phyloP scores from a whole-genome alignment of 2,113 vertebrate genomes.

The Cygnus atratus region DNA sequence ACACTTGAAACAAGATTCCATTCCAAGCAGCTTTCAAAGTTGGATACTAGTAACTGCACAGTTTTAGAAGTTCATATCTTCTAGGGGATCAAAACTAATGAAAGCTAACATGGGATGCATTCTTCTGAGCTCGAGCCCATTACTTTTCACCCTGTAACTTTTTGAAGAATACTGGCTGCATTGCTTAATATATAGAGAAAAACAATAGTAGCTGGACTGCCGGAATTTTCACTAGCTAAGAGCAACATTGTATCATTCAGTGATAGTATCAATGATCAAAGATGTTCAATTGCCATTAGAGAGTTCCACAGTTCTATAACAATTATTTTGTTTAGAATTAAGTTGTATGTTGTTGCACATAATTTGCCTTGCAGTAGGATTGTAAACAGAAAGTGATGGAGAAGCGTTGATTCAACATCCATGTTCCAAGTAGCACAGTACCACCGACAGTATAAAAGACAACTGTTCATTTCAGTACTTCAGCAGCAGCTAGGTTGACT shows the following conservation, averaged over 20 bases:
- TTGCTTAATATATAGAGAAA: no score
- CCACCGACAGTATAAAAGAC: accelerated
- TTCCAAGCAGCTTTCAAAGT: neutral
- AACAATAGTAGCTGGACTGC: no score
- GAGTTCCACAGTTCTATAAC: neutral
- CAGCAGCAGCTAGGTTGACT: neutral
- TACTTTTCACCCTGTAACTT: no score
- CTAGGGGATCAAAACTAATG: neutral
- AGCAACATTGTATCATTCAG: neutral
- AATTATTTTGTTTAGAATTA: neutral
- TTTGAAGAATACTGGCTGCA: no score
- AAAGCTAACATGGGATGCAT: neutral
- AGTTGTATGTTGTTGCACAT: neutral
- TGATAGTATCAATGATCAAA: neutral
- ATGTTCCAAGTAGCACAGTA: neutral
- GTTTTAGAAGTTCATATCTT: no score
- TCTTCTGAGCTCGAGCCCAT: neutral
- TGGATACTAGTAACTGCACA: no score
- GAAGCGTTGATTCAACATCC: neutral
- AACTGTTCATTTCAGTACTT: neutral
- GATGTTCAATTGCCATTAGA: neutral
- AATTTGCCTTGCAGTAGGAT: neutral
- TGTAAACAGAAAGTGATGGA: neutral
- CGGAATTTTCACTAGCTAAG: no score
- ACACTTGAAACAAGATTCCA: neutral